Evolutionary conservation across 2,888 invertebrate species (phyloP), one percentile per base, ranked within the genome.

Genomic region (Cremastinae sp.): DNA sequence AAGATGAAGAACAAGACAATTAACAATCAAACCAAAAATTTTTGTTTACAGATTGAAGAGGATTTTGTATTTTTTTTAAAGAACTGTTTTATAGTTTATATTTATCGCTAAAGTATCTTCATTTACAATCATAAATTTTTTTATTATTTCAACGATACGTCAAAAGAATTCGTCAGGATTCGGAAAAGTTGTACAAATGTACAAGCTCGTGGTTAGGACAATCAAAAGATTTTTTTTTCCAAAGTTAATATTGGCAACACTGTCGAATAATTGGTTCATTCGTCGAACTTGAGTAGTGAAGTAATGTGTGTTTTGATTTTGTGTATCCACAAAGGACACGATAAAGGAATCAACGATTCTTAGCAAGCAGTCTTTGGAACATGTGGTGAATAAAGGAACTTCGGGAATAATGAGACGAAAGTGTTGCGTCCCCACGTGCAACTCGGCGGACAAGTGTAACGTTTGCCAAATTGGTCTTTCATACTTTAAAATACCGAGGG

Each of bases 371-470:
- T 22, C 28, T 28, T 28, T 28, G 28, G 5, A 28, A 54, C 36
- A 7, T 18, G n/a, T n/a, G 12, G n/a, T n/a, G n/a, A n/a, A n/a
- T n/a, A 9, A 38, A 10, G 5, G 18, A 47, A 3, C 28, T 28
- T 22, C 12, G 28, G 28, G 10, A 53, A 49, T 34, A 45, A 74
- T 74, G 75, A 62, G 54, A 56, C 75, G 75, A 66, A 75, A 66
- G 66, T 75, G 75, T 62, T 75, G 75, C 9, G 71, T 75, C 16
- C 71, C 75, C 1, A 36, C n/a, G 9, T 75, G 75, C 49, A 62
- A 71, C 62, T 75, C 66, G 4, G 66, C 51, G 4, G 54, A 51
- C 0, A 75, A 75, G 34, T 75, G 75, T 38, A 56, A n/a, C 7
- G 34, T 71, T 49, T 75, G 75, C 8, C 71, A 71, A 62, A 56